Evolutionary conservation across 2,888 invertebrate genomes (phyloP).

Genomic region (Sminthurides aquaticus): DNA sequence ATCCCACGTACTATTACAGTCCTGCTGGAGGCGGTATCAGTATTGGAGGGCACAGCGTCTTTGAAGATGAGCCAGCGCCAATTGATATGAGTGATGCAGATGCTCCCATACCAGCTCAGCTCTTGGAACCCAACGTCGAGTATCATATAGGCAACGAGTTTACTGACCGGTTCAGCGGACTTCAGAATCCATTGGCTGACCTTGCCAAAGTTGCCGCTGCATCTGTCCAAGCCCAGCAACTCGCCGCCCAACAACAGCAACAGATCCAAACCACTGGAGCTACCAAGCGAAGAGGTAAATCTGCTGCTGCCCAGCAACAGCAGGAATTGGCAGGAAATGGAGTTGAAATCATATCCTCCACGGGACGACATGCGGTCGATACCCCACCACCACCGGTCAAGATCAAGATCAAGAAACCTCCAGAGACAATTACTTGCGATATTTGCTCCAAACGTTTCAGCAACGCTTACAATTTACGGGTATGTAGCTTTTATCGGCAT

Average conservation of each 20-base stretch:
- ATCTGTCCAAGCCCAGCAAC: conserved; percentile 25
- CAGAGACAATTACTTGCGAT: conserved; percentile 56
- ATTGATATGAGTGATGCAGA: conserved; percentile 43
- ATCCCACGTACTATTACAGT: conserved; percentile 34
- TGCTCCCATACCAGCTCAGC: conserved; percentile 41
- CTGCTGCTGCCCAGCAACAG: conserved; percentile 24
- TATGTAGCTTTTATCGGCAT: conserved; percentile 26
- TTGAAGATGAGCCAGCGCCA: conserved; percentile 34
- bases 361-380: conserved; percentile 34
- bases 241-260: conserved; percentile 19
- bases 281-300: conserved; percentile 22
- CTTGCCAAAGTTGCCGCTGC: conserved; percentile 43
- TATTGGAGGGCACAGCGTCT: conserved; percentile 32
- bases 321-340: conserved; percentile 38
- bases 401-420: conserved; percentile 41
- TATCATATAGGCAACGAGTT: conserved; percentile 42
- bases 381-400: conserved; percentile 36
- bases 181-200: conserved; percentile 40
- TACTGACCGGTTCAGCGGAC: conserved; percentile 36
- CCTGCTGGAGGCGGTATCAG: conserved; percentile 39
- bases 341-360: conserved; percentile 40
- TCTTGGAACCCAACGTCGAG: conserved; percentile 42
- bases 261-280: conserved; percentile 33
- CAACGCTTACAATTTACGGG: conserved; percentile 81
- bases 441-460: conserved; percentile 81